phyloP scores from a whole-genome alignment of 2,113 vertebrate genomes.

The Prietella phreatophila region DNA sequence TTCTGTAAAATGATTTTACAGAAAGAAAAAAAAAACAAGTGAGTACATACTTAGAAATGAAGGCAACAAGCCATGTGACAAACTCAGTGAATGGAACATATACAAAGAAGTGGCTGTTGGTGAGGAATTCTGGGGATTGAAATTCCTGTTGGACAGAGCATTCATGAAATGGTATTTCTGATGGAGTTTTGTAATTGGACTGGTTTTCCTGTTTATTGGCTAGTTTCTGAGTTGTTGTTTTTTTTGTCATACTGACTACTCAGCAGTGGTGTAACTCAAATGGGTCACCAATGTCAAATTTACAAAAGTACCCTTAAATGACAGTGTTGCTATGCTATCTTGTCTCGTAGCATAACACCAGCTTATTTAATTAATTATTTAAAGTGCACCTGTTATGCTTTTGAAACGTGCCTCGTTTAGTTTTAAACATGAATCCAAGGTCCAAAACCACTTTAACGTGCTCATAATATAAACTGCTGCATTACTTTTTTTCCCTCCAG shows the following conservation, averaged over 20 bases:
- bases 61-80: background rate
- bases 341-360: too few species aligned
- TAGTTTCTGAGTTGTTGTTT: background rate
- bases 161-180: background rate
- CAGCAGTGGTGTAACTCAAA: background rate
- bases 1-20: background rate
- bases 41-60: background rate
- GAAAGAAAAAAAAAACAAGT: background rate
- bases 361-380: too few species aligned
- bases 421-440: too few species aligned
- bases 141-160: background rate
- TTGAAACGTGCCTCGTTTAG: too few species aligned
- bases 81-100: background rate
- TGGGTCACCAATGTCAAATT: background rate
- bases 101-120: background rate
- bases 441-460: too few species aligned
- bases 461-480: too few species aligned
- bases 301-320: background rate
- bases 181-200: background rate
- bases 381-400: too few species aligned
- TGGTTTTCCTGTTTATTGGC: background rate
- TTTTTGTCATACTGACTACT: background rate
- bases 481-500: too few species aligned
- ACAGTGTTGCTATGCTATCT: background rate
- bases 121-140: background rate